Base-by-base conservation (phyloP, 1,140 invertebrate species). In the Nautilus pompilius region DNA sequence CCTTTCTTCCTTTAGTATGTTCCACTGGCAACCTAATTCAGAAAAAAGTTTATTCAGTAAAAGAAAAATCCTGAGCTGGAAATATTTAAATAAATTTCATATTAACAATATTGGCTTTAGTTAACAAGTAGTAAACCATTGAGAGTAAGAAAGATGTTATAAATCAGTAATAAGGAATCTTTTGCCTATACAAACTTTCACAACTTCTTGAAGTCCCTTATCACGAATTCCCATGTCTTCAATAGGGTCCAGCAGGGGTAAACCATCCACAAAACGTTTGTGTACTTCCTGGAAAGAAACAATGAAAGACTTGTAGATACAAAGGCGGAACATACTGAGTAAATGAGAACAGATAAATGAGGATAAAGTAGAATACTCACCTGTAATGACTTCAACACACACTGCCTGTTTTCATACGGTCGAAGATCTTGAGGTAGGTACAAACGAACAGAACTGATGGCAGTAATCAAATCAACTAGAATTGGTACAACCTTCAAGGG, bases 181-280 rank as follows among this genome's bases (percentile, higher is more conserved):
- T n/a, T n/a, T n/a, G n/a, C n/a, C n/a, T n/a, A n/a, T 34, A 30
- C 65, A 49, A 59, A 84, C 81, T 68, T 82, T 83, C 24, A 85
- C 73, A 54, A 95, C 87, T 36, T 91, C 87, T 69, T 89, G 86
- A 63, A 98, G 94, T 10, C 86, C 87, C 4, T 87, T 75, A 53
- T 97, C 92, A 63, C 90, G 90, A 55, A 99, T 99, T 73, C 91
- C 90, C 96, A 99, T 98, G 79, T 99, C 96, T 55, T 90, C 90
- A 30, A 98, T 87, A 5, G 97, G 96, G 85, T 99, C 91, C 0
- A 99, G 80, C 3, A 96, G 78, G 0, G 96, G 96, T 13, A 93
- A 86, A 2, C 91, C 91, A 53, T 90, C 87, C 0, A 90, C 88
- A 79, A 96, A 97, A 48, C 95, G 86, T 80, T 92, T 93, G 69